Conservation (phyloP, 2,113 vertebrate genomes). For the Miniopterus natalensis region DNA sequence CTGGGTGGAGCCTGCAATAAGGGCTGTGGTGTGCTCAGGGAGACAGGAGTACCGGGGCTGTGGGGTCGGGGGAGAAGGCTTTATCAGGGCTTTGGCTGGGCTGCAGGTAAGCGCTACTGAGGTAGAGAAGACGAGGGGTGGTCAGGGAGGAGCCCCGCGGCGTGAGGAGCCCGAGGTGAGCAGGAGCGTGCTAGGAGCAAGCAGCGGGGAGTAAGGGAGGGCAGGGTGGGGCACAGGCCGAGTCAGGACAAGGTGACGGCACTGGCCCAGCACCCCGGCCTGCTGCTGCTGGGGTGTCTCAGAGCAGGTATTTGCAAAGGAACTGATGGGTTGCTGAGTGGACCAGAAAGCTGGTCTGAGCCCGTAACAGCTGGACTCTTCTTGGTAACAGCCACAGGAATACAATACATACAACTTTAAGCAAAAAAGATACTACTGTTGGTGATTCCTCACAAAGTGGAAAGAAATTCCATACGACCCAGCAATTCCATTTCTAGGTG, state of each 20-base stretch:
- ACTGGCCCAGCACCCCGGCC: no score
- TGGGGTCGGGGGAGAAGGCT: not conserved
- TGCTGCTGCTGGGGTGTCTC: not conserved
- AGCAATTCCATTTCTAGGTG: not conserved
- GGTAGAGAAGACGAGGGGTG: not conserved
- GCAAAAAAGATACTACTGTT: not conserved
- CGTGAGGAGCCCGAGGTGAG: not conserved
- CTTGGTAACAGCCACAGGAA: not conserved
- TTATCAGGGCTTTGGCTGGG: not conserved
- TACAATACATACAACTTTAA: not conserved
- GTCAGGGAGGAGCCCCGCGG: not conserved
- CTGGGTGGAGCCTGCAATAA: not conserved
- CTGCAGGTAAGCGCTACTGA: not conserved
- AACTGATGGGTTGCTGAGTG: not conserved
- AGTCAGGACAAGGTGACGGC: not conserved
- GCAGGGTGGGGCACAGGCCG: not conserved
- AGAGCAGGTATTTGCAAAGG: not conserved
- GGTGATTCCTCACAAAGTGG: not conserved
- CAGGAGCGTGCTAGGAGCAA: not conserved
- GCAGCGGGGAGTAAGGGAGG: not conserved
- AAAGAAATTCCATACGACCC: not conserved
- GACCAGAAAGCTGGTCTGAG: not conserved
- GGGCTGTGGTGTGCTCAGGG: not conserved
- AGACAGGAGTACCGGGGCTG: rapidly evolving
- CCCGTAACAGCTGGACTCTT: not conserved